Conservation (phyloP, 2,888 invertebrate species). For the Drosophila setosimentum region DNA sequence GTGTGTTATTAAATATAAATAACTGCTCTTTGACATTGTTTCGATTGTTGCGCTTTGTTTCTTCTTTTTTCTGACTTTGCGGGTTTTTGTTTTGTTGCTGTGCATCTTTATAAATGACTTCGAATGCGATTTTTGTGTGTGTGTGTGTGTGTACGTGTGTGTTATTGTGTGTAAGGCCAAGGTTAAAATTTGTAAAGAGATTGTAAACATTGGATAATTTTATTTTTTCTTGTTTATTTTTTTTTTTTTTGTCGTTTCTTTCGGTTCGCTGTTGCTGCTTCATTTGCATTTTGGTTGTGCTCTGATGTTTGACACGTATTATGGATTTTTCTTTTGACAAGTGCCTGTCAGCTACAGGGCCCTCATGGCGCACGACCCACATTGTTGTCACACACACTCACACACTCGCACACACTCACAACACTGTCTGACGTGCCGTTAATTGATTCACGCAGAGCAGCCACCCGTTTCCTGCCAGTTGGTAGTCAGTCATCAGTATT, state of each 20-base stretch:
- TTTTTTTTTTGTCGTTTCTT: constrained; percentile 43
- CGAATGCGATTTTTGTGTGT: constrained; percentile 30
- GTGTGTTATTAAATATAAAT: constrained; percentile 30
- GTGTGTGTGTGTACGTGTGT: constrained; percentile 10
- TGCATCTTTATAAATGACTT: constrained; percentile 61
- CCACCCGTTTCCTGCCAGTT: constrained; percentile 40
- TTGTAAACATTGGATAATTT: constrained; percentile 76
- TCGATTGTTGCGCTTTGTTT: constrained; percentile 63
- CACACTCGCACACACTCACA: not conserved
- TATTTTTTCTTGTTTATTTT: constrained; percentile 25
- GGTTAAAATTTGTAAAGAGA: constrained; percentile 79
- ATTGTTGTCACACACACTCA: constrained; percentile 35
- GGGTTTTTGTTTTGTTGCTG: constrained; percentile 44
- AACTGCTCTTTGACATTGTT: constrained; percentile 72
- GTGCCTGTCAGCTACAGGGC: constrained; percentile 66
- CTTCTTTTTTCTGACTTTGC: constrained; percentile 30
- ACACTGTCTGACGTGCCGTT: constrained; percentile 64
- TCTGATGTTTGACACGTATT: constrained; percentile 69
- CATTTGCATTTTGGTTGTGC: constrained; percentile 67
- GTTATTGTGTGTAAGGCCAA: constrained; percentile 72
- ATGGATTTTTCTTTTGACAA: constrained; percentile 75
- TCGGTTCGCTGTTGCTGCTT: constrained; percentile 40
- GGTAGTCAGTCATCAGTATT: constrained; percentile 30
- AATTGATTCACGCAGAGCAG: constrained; percentile 61
- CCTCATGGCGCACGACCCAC: constrained; percentile 68